A percentile compares a stretch with the other conserved stretches of the same genome.
phyloP scores from a whole-genome alignment of 2,888 invertebrate species.

The Didymodactylos carnosus region DNA sequence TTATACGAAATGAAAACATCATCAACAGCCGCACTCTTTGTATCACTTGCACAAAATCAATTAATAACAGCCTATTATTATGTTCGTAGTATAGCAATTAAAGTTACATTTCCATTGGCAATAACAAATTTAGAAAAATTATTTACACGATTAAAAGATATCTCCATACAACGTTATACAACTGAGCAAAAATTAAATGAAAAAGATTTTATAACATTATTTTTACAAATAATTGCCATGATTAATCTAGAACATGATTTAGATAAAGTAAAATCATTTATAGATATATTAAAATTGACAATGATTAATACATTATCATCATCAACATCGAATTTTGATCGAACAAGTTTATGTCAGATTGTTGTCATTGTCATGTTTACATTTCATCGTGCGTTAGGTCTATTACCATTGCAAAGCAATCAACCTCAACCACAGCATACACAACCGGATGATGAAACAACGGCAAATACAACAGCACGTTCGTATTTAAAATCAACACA shows the following conservation, averaged over 20 bases:
- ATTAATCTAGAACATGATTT: not conserved
- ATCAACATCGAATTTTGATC: not conserved
- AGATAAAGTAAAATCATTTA: not conserved
- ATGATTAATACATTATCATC: not conserved
- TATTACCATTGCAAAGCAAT: not conserved
- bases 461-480: not conserved
- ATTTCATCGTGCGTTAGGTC: not conserved
- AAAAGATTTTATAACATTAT: slow-evolving; percentile 9
- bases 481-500: not conserved
- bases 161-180: not conserved
- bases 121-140: slow-evolving; percentile 57
- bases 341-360: not conserved
- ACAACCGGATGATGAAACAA: not conserved
- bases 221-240: slow-evolving; percentile 8
- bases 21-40: slow-evolving; percentile 35
- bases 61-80: slow-evolving; percentile 67
- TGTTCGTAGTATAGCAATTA: slow-evolving; percentile 58
- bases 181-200: not conserved
- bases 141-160: slow-evolving; percentile 6
- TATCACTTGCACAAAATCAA: slow-evolving; percentile 36
- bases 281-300: not conserved
- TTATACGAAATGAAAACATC: slow-evolving; percentile 29
- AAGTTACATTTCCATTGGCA: slow-evolving; percentile 65
- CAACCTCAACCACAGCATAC: not conserved
- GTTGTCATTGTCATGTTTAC: slow-evolving; percentile 3